Percentiles rank a stretch among this genome's conserved stretches.
Conservation (phyloP, 2,888 invertebrate species). For the Thysanoteuthis rhombus region DNA sequence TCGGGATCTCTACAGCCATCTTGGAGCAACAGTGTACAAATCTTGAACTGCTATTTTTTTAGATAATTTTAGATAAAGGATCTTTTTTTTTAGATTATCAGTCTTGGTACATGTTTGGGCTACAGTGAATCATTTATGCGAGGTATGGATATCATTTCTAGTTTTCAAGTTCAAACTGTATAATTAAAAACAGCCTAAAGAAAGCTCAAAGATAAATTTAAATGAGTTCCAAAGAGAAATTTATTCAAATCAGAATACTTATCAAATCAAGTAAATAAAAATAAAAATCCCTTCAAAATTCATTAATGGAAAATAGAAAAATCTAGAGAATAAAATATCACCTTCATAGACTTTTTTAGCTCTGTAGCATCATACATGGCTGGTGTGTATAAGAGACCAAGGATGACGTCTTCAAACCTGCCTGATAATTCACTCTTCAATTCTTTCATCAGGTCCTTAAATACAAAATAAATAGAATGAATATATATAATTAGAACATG, state of each 20-base stretch:
- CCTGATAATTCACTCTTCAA: slow-evolving; percentile 66
- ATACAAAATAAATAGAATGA: neutral
- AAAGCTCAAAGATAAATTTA: neutral
- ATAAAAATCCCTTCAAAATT: neutral
- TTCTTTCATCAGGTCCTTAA: slow-evolving; percentile 63
- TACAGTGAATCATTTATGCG: no score
- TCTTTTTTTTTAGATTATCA: no score
- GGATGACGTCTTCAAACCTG: slow-evolving; percentile 59
- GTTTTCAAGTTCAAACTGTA: neutral
- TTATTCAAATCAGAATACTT: neutral
- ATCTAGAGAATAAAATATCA: slow-evolving; percentile 36
- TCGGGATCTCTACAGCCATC: no score
- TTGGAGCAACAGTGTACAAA: no score
- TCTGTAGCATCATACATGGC: slow-evolving; percentile 67
- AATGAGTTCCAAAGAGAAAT: neutral
- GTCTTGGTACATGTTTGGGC: no score
- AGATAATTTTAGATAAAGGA: no score
- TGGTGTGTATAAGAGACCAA: slow-evolving; percentile 61
- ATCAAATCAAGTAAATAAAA: neutral
- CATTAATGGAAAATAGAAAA: neutral
- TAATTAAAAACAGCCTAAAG: neutral
- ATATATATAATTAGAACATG: no score
- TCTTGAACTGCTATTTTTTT: no score
- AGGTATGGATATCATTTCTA: neutral
- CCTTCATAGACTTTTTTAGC: slow-evolving; percentile 66